Conservation (phyloP, 2,797 vertebrate species). For the Cygnus olor region DNA sequence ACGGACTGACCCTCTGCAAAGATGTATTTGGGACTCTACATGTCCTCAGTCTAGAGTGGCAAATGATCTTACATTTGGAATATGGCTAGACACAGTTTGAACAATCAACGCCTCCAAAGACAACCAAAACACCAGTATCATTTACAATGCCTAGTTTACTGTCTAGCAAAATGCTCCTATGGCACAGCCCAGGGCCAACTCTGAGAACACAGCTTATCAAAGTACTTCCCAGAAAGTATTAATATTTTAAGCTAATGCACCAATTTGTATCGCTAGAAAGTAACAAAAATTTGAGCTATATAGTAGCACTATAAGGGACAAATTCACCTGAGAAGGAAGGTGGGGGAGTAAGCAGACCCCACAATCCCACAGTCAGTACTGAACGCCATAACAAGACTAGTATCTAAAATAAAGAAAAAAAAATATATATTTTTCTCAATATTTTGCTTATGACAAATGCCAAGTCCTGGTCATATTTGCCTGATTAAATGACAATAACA, state of each 20-base stretch:
- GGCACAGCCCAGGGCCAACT: not conserved
- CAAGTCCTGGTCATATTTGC: not conserved
- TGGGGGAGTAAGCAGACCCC: not conserved
- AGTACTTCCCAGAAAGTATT: not conserved
- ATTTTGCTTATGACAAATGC: not conserved
- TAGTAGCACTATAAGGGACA: not conserved
- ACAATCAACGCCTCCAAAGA: not conserved
- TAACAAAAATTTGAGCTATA: not conserved
- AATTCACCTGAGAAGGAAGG: not conserved
- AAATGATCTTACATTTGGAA: not conserved
- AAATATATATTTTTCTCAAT: not conserved
- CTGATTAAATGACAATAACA: not conserved
- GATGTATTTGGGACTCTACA: not conserved
- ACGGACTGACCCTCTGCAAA: not conserved
- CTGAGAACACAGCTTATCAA: not conserved
- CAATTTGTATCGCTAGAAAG: not conserved
- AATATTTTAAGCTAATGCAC: not conserved
- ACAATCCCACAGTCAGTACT: not conserved
- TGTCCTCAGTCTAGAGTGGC: fast-evolving
- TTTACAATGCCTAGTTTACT: not conserved
- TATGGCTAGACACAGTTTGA: not conserved
- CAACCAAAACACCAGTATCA: not conserved
- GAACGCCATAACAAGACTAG: not conserved
- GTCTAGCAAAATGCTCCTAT: not conserved
- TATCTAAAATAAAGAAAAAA: not conserved